These are phyloP conservation scores for Formicarius rufipectus DNA, from an alignment of 2,113 vertebrate genomes.

Conservation along the genomic window DNA sequence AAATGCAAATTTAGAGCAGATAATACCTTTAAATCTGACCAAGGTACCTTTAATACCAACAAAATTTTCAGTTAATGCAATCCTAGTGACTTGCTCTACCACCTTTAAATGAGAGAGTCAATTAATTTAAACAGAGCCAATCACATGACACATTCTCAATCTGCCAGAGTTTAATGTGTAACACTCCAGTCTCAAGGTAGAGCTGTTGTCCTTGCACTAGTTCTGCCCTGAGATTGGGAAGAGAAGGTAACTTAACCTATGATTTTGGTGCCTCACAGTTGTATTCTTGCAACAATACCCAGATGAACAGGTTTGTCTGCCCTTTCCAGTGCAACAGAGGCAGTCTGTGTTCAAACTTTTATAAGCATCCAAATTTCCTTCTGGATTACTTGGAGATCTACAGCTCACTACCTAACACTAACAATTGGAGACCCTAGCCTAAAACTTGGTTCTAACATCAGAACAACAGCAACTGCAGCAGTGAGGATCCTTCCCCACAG, in stretches of 20 bases:
- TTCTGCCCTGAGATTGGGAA: not conserved
- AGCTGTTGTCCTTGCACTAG: not conserved
- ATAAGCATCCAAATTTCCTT: not conserved
- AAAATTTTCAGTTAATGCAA: not conserved
- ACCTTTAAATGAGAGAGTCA: not conserved
- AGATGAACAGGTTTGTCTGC: not conserved
- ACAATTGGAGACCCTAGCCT: not conserved
- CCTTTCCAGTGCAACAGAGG: not conserved
- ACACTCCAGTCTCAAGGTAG: not conserved
- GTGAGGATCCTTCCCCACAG: not conserved
- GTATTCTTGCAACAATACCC: not conserved
- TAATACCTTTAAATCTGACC: not conserved
- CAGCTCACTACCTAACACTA: not conserved
- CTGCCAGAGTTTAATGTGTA: not conserved
- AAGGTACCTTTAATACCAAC: not conserved
- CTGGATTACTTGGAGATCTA: not conserved
- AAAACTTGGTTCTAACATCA: not conserved
- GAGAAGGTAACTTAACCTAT: not conserved
- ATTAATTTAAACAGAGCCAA: not conserved
- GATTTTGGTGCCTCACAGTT: not conserved
- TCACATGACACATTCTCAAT: not conserved
- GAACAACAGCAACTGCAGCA: not conserved
- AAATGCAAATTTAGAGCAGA: not conserved
- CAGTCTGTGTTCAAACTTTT: not conserved
- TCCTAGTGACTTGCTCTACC: not conserved